Evolutionary conservation across 92 coral and sea anemone genomes (phyloP).

Genomic region (Epizoanthus rinbou): DNA sequence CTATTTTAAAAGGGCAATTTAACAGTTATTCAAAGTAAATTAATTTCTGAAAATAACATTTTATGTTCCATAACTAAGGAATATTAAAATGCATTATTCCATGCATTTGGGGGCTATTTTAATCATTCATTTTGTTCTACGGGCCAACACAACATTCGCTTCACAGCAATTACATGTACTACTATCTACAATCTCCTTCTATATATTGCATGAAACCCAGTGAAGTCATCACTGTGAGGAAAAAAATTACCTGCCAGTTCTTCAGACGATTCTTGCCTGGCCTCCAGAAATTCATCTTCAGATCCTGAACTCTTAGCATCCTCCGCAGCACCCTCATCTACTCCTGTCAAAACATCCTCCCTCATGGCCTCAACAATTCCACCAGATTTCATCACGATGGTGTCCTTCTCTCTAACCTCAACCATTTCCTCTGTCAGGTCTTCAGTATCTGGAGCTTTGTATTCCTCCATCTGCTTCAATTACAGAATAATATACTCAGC

Average conservation of each 20-base stretch:
- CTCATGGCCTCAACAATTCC: not conserved
- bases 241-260: conserved; percentile 12
- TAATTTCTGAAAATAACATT: too few species aligned
- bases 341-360: not conserved
- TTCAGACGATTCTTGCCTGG: conserved; percentile 32
- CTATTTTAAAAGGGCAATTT: too few species aligned
- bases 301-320: conserved; percentile 7
- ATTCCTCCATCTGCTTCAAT: not conserved
- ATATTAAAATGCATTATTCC: too few species aligned
- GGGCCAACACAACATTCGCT: too few species aligned
- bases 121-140: too few species aligned
- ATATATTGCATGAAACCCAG: not conserved
- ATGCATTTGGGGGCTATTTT: too few species aligned
- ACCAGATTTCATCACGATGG: not conserved
- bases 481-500: not conserved
- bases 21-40: too few species aligned
- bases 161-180: too few species aligned
- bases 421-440: not conserved
- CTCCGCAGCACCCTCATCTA: not conserved
- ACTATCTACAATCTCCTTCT: too few species aligned
- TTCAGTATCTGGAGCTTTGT: not conserved
- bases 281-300: conserved; percentile 36
- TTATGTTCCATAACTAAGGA: too few species aligned
- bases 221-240: too few species aligned
- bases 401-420: not conserved